Percentiles rank a stretch among this genome's conserved stretches.
Evolutionary conservation across 2,113 vertebrate species (phyloP).

Genomic region (Phrynosoma platyrhinos): DNA sequence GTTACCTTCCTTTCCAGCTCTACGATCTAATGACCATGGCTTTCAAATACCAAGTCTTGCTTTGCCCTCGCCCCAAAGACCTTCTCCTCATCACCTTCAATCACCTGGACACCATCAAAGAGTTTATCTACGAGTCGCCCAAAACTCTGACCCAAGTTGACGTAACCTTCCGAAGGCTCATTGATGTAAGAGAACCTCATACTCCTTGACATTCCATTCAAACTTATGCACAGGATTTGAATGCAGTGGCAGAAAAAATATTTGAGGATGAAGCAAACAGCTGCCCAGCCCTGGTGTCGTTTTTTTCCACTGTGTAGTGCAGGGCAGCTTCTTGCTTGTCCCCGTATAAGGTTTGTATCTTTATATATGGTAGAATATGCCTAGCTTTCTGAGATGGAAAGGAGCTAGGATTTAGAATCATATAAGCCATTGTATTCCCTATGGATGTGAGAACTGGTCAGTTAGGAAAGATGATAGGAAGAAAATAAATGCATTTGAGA

Average conservation of each 20-base stretch:
- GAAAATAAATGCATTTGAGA: too few relatives aligned
- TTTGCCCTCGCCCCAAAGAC: conserved; percentile 93
- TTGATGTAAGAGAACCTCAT: conserved; percentile 81
- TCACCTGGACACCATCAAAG: conserved; percentile 96
- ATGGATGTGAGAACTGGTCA: too few relatives aligned
- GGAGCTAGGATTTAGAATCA: too few relatives aligned
- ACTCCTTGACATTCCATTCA: not conserved
- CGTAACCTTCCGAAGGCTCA: conserved; percentile 88
- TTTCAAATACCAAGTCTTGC: conserved; percentile 97
- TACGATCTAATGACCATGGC: conserved; percentile 99
- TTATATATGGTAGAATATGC: not conserved
- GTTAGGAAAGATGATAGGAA: too few relatives aligned
- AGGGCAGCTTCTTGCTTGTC: too few relatives aligned
- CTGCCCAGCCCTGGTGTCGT: too few relatives aligned
- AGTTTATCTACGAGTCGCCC: conserved; percentile 89
- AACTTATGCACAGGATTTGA: not conserved
- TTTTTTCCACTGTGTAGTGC: too few relatives aligned
- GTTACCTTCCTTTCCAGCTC: conserved; percentile 76
- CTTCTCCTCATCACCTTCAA: conserved; percentile 95
- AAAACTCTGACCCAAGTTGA: conserved; percentile 91
- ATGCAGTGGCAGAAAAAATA: not conserved
- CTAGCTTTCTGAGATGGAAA: not conserved
- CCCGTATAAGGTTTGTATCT: not conserved
- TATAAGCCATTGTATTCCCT: too few relatives aligned
- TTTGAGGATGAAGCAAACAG: not conserved